Base-by-base conservation (phyloP, 2,797 vertebrate genomes). In the Leptoclinus maculatus region DNA sequence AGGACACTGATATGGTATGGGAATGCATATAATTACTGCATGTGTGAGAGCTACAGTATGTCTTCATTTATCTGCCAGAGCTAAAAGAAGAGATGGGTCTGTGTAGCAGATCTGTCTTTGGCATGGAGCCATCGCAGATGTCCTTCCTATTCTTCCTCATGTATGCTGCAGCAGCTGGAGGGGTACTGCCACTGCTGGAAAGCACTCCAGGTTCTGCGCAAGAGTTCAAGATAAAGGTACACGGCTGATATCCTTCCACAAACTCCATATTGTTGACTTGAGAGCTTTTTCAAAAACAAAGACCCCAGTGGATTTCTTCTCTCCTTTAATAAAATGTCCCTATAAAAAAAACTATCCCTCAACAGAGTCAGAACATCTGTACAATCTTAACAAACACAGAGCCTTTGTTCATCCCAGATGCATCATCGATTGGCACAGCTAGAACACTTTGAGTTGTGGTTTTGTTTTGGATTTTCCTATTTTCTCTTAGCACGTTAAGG, bases 141-240 rank as follows among this genome's bases (percentile, higher is more conserved):
- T 95, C 95, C 76, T 93, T 95, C 74, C 87, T 96, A 0, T 96
- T 89, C 83, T 95, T 95, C 85, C 93, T 96, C 36, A 87, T 93
- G 91, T 95, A 93, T 56, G 85, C 91, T 3, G 78, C 92, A 2
- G 91, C 94, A 29, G 94, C 93, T 51, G 95, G 95, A 67, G 94
- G 94, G 12, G 7, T 94, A 5, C 57, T 94, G 64, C 45, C 66
- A 0, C 91, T 95, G 43, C 78, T 95, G 83, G 95, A 95, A 80
- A 89, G 72, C 77, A 85, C 90, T 13, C 84, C 90, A 9, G 95
- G 94, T 19, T 85, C 86, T 10, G 94, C 90, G 36, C 95, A 95
- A 78, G 94, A 95, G 87, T 75, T 91, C 34, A 94, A 83, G 72
- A 87, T 96, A 80, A 95, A 95, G 94, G 95, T 96, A 86, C 8